Base-by-base conservation (phyloP, 2,888 invertebrate genomes). In the Cosmia pyralina region DNA sequence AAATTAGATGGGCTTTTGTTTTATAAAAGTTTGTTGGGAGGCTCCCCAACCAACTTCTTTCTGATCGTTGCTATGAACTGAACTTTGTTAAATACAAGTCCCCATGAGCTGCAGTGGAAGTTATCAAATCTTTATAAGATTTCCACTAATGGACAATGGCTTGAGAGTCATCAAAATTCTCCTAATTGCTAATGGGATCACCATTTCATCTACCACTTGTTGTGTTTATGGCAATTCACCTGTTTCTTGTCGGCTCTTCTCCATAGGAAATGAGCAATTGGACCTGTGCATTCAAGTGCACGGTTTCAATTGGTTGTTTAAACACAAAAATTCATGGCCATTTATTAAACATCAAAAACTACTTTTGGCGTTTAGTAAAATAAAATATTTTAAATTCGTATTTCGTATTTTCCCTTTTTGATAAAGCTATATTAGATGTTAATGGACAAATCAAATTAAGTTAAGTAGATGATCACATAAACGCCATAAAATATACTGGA, bases 1-100 rank as follows among this genome's bases (percentile, higher is more conserved):
- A 83, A 82, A 85, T 83, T 75, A 69, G 69, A 73, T 66, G 67
- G 66, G 41, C 41, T 63, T 46, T 82, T 50, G 63, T 65, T 69
- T 70, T 59, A 62, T 34, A 66, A 67, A 84, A 77, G 69, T 77
- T 79, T 28, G 10, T 15, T 17, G 3, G 28, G 38, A 50, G 28
- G 15, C 17, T 64, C 17, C 4, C 1, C 6, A 11, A 38, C 10
- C 34, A 15, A 55, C 11, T 34, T n/a, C 17, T 57, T 38, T 64
- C 46, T 64, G 19, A 34, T 50, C 1, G 15, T 34, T 44, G 50
- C 28, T 74, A n/a, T 59, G 28, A 22, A 46, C n/a, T 19, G 15
- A 52, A 50, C 3, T 50, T 72, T 15, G 11, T 64, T 38, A 34
- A 10, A 70, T 52, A 15, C 17, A 15, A 28, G 7, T 41, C 11